Percentiles rank a stretch among this genome's conserved stretches.
Conservation (phyloP, 2,888 invertebrate genomes). For the Chorisops tibialis region DNA sequence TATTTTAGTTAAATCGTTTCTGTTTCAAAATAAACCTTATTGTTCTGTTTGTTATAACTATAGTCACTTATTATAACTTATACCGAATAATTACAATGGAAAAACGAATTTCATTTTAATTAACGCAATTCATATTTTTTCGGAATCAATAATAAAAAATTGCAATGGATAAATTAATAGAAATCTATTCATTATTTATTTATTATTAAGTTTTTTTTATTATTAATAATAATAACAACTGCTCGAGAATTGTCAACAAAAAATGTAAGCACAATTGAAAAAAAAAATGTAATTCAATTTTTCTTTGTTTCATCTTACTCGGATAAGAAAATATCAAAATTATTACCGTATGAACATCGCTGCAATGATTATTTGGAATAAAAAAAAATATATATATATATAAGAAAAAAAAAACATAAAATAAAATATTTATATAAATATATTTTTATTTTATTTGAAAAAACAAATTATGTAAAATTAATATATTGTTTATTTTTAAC, state of each 20-base stretch:
- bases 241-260: conserved; percentile 30
- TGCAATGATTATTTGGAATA: conserved; percentile 21
- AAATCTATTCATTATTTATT: conserved; percentile 24
- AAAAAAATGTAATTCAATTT: conserved; percentile 18
- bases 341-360: conserved; percentile 5
- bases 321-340: conserved; percentile 15
- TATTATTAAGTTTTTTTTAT: too few species aligned
- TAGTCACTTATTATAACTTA: too few species aligned
- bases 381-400: not conserved
- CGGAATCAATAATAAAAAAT: not conserved
- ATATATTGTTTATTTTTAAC: conserved; percentile 54
- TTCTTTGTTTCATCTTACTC: conserved; percentile 10
- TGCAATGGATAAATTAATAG: conserved; percentile 21
- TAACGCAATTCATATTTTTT: too few species aligned
- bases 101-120: too few species aligned
- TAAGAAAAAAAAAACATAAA: conserved; percentile 35
- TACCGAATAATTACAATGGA: too few species aligned
- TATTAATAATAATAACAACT: not conserved
- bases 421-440: conserved; percentile 36
- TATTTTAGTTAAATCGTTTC: too few species aligned
- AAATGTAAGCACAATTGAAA: conserved; percentile 4
- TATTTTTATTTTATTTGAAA: conserved; percentile 42
- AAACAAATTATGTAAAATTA: conserved; percentile 44
- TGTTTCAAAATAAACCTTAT: too few species aligned
- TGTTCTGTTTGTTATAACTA: too few species aligned